Base-by-base conservation (phyloP, 2,888 invertebrate genomes). In the Quadriops clusia region DNA sequence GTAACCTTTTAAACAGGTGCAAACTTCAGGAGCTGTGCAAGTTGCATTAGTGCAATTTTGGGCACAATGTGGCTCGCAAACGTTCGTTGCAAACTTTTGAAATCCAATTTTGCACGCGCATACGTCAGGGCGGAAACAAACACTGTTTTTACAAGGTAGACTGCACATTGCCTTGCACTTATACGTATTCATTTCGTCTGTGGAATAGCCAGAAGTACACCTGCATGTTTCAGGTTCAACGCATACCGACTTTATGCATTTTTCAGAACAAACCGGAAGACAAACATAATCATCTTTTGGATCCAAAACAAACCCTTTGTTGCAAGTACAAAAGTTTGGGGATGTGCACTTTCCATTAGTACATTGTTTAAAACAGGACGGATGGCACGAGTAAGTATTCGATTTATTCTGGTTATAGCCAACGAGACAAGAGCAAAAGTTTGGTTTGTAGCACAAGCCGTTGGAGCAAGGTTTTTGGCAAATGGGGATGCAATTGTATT, bases 71-170 rank as follows among this genome's bases (percentile, higher is more conserved):
- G n/a, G n/a, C n/a, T n/a, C n/a, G n/a, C n/a, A n/a, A n/a, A n/a
- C n/a, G n/a, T n/a, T n/a, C n/a, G n/a, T n/a, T n/a, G n/a, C n/a
- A n/a, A n/a, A n/a, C n/a, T n/a, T n/a, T 12, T 31, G 16, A 12
- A 47, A 53, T 11, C 54, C 54, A 1, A 44, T 40, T 0, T 43
- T 36, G 28, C 63, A 63, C 8, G 25, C 15, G 40, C 63, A 63
- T 0, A 32, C 22, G 6, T 51, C 39, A 0, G 54, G 51, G 0
- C 40, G 43, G 0, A 46, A 33, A 37, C 65, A 66, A 0, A 38
- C 46, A 0, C 57, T 56, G 17, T 52, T 41, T 0, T 28, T 27
- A 40, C 68, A 68, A 0, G 34, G 26, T 1, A 27, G 42, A 10
- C 50, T 49, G 30, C 39, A 49, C 9, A 37, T 17, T 23, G 38